A percentile compares a stretch with the other conserved stretches of the same genome.
phyloP scores from a whole-genome alignment of 2,888 invertebrate species.

The Omphaloscelis lunosa region DNA sequence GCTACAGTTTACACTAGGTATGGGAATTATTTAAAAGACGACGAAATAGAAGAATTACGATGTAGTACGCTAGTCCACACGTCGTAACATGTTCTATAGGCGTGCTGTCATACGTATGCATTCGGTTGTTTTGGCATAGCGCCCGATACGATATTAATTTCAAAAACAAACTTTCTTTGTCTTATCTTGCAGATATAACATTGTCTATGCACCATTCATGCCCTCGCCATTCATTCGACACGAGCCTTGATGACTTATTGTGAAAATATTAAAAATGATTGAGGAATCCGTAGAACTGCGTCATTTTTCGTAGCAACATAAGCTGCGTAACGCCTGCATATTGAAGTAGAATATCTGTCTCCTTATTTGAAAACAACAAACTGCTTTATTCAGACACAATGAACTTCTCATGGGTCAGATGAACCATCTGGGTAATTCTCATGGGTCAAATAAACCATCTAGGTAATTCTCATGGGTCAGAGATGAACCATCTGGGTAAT shows the following conservation, averaged over 20 bases:
- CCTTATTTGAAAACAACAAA: neutral
- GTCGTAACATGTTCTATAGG: conserved; percentile 2
- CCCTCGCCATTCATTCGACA: neutral
- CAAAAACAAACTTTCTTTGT: conserved; percentile 75
- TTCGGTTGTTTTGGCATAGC: conserved; percentile 67
- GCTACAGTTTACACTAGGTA: neutral
- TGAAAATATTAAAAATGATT: conserved; percentile 28
- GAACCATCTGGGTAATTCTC: neutral
- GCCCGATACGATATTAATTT: conserved; percentile 67
- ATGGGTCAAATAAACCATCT: too few species aligned
- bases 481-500: neutral
- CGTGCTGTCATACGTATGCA: conserved; percentile 31
- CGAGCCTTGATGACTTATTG: conserved; percentile 3
- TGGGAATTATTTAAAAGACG: neutral
- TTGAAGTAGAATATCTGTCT: neutral
- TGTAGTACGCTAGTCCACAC: neutral
- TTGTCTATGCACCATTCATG: conserved; percentile 49
- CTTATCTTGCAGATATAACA: conserved; percentile 48
- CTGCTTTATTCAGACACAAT: conserved; percentile 12
- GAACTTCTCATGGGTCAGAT: neutral
- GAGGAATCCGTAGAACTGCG: neutral
- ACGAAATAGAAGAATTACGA: neutral
- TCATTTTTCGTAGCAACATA: neutral
- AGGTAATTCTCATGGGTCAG: too few species aligned
- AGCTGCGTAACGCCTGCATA: neutral